phyloP scores from a whole-genome alignment of 2,113 vertebrate genomes.

The Papio anubis region DNA sequence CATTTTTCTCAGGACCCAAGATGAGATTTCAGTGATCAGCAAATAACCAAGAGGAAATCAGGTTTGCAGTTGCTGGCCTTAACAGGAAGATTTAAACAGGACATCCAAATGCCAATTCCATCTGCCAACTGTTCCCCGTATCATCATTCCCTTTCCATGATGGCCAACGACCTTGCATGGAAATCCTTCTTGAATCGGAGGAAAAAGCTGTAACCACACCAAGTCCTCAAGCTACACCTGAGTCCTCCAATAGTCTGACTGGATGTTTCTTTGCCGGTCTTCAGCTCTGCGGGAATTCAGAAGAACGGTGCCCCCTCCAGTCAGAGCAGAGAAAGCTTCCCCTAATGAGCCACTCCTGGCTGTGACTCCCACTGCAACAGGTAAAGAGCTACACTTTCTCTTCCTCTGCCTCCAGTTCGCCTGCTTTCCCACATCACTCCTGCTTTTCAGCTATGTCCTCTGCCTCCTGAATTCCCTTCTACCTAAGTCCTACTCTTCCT shows the following conservation, averaged over 20 bases:
- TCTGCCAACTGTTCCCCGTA: not conserved
- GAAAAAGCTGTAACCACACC: not conserved
- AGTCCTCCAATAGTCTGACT: not conserved
- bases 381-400: conserved; percentile 37
- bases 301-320: conserved; percentile 12
- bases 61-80: not conserved
- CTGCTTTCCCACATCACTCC: not conserved
- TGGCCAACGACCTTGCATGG: not conserved
- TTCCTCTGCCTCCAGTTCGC: not conserved
- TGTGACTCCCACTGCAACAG: conserved; percentile 44
- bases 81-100: not conserved
- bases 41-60: not conserved
- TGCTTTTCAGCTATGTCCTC: not conserved
- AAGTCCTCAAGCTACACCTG: not conserved
- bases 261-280: not conserved
- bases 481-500: not conserved
- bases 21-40: not conserved
- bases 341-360: conserved; percentile 21
- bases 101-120: not conserved
- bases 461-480: not conserved
- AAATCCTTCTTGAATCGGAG: conserved; percentile 14
- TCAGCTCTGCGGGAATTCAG: not conserved
- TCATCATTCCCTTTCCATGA: conserved; percentile 19
- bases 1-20: conserved; percentile 5
- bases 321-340: conserved; percentile 13